These are phyloP conservation scores for Caenorhabditis becei DNA, from an alignment of 2,888 invertebrate species.

Conservation along the genomic window DNA sequence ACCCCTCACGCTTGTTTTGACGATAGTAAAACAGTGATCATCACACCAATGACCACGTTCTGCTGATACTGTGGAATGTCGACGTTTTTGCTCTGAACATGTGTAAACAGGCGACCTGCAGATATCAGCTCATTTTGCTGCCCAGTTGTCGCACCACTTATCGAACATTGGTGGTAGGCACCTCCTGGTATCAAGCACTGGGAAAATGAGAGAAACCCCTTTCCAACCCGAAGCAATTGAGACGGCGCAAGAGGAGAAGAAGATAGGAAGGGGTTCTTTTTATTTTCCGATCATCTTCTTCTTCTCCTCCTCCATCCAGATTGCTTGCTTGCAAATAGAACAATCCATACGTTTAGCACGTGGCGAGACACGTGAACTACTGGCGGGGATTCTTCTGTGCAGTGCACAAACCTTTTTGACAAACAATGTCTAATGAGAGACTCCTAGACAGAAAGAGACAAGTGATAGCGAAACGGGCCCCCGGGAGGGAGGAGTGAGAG, in stretches of 20 bases:
- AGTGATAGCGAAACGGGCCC: conserved; percentile 46
- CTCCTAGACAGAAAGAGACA: conserved; percentile 17
- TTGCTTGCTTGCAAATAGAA: conserved; percentile 25
- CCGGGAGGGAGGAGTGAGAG: conserved; percentile 2
- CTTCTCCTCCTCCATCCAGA: conserved; percentile 7
- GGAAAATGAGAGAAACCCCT: conserved; percentile 1
- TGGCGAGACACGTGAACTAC: conserved; percentile 53
- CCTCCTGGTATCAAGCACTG: conserved; percentile 29
- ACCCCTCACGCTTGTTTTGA: conserved; percentile 42
- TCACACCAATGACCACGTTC: conserved; percentile 33
- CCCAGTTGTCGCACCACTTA: conserved; percentile 19
- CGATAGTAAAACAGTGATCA: conserved; percentile 31
- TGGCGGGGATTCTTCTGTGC: conserved; percentile 2
- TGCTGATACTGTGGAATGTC: conserved; percentile 16
- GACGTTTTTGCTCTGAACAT: conserved; percentile 20
- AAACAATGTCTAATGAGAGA: conserved; percentile 44
- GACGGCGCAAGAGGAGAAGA: conserved; percentile 5
- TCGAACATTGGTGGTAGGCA: conserved; percentile 41
- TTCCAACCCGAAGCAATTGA: neutral
- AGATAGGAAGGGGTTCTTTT: conserved; percentile 13
- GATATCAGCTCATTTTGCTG: conserved; percentile 44
- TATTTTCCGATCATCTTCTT: conserved; percentile 30
- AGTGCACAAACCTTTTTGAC: conserved; percentile 35
- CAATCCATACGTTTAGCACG: conserved; percentile 43
- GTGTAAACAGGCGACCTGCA: conserved; percentile 38